Evolutionary conservation across 2,888 invertebrate genomes (phyloP).

Genomic region (Luperina testacea): DNA sequence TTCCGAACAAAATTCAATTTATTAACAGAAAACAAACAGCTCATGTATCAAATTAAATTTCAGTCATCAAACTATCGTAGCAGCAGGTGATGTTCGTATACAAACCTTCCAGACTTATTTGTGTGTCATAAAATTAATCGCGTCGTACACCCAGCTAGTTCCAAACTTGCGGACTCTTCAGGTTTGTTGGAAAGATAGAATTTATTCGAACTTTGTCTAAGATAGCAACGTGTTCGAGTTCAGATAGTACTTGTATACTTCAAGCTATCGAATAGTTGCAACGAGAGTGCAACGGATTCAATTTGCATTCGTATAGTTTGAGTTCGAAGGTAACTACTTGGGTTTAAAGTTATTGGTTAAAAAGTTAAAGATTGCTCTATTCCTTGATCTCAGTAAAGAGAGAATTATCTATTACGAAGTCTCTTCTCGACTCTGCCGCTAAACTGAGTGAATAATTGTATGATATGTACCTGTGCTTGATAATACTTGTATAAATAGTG

Average conservation of each 20-base stretch:
- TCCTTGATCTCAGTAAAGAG: background rate
- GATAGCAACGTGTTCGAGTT: slow-evolving; percentile 29
- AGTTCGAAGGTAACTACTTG: slow-evolving; percentile 6
- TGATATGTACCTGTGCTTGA: background rate
- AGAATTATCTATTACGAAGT: background rate
- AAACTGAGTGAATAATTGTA: background rate
- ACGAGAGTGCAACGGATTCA: slow-evolving; percentile 28
- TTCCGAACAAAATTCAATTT: too few species aligned
- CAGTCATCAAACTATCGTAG: background rate
- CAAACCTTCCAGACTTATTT: slow-evolving; percentile 12
- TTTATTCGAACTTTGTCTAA: slow-evolving; percentile 46
- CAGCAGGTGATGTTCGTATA: background rate
- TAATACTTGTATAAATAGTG: background rate
- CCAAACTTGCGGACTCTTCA: slow-evolving; percentile 32
- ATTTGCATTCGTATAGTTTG: slow-evolving; percentile 35
- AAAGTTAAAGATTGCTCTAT: background rate
- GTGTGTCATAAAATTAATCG: slow-evolving; percentile 33
- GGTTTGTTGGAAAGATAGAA: slow-evolving; percentile 27
- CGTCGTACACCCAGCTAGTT: slow-evolving; percentile 3
- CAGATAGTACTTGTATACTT: slow-evolving; percentile 21
- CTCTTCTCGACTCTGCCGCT: background rate
- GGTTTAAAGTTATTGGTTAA: slow-evolving; percentile 16
- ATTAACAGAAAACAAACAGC: too few species aligned
- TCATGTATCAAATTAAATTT: too few species aligned
- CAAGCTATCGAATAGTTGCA: slow-evolving; percentile 13